Conservation (phyloP, 2,113 vertebrate species). For the Syngnathoides biaculeatus region DNA sequence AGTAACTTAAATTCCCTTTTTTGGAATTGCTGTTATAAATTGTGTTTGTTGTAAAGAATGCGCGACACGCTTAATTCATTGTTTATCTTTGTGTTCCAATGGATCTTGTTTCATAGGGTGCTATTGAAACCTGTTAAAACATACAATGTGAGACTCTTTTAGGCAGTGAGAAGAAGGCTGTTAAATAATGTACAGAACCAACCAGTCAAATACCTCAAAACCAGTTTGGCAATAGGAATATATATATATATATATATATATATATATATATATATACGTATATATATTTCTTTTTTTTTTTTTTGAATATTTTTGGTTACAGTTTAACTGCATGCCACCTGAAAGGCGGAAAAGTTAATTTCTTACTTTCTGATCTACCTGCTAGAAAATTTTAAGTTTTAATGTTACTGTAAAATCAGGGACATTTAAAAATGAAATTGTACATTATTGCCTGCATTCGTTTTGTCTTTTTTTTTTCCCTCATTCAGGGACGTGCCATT, state of each 20-base stretch:
- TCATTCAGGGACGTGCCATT: slow-evolving; percentile 68
- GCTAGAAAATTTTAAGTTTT: slow-evolving; percentile 83
- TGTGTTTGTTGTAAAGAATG: slow-evolving; percentile 88
- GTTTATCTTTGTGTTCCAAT: slow-evolving; percentile 81
- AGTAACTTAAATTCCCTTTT: slow-evolving; percentile 90
- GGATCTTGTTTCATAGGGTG: slow-evolving; percentile 90
- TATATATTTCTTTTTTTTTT: too few relatives aligned
- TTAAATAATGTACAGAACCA: slow-evolving; percentile 85
- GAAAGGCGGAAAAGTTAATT: slow-evolving; percentile 63
- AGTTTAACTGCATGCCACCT: slow-evolving; percentile 48
- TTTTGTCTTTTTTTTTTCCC: slow-evolving; percentile 74
- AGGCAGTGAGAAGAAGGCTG: slow-evolving; percentile 76
- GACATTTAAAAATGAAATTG: slow-evolving; percentile 86
- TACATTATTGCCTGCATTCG: slow-evolving; percentile 80
- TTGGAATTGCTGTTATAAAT: slow-evolving; percentile 84
- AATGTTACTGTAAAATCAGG: slow-evolving; percentile 91
- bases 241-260: slow-evolving; percentile 77
- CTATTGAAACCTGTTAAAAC: slow-evolving; percentile 88
- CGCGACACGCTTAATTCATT: slow-evolving; percentile 60
- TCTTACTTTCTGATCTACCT: slow-evolving; percentile 80
- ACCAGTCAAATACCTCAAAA: slow-evolving; percentile 98
- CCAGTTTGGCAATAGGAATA: slow-evolving; percentile 93
- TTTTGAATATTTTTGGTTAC: slow-evolving; percentile 66
- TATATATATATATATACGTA: slow-evolving; percentile 77
- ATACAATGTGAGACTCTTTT: slow-evolving; percentile 87